Base-by-base conservation (phyloP, 2,797 vertebrate species). In the Perodicticus potto region DNA sequence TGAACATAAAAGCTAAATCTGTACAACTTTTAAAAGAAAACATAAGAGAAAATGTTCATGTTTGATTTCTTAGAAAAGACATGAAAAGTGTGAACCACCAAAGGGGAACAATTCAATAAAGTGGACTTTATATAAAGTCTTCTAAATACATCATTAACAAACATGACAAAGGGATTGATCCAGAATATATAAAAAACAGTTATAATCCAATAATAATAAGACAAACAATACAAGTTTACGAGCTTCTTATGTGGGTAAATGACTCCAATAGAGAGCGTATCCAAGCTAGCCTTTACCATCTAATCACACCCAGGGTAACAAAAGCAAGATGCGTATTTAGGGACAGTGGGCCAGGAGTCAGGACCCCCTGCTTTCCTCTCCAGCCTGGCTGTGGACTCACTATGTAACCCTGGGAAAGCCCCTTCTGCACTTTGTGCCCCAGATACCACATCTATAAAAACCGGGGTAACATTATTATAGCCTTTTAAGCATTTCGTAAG, bases 81-180 rank as follows among this genome's bases (percentile, higher is more conserved):
- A 67, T 32, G 49, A 32, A n/a, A 81, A 88, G 2, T 63, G 3
- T 25, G 10, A 63, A 27, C 5, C 29, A 89, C 7, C 2, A 32
- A 63, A 89, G 14, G 40, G 59, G 69, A 70, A 32, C 17, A 67
- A 16, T 59, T 86, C 25, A 92, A 11, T 43, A 86, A 63, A 63
- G 20, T 83, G 22, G 34, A 76, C 32, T 86, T 86, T 8, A 65
- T 78, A 11, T 59, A n/a, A 43, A 89, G 59, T 70, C 32, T 89
- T 92, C 45, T 82, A 92, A 96, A 57, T 9, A 77, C 16, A 29
- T 88, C 16, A 17, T 25, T 76, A 82, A 92, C 70, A 89, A 77
- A 34, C 10, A 55, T 43, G 53, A 25, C 32, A 77, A 63, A 86
- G 10, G 20, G 7, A 37, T 74, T 81, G 12, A 49, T 27, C 29